Base-by-base conservation (phyloP, 1,140 invertebrate species). In the Pseudomyrmex flavicornis region DNA sequence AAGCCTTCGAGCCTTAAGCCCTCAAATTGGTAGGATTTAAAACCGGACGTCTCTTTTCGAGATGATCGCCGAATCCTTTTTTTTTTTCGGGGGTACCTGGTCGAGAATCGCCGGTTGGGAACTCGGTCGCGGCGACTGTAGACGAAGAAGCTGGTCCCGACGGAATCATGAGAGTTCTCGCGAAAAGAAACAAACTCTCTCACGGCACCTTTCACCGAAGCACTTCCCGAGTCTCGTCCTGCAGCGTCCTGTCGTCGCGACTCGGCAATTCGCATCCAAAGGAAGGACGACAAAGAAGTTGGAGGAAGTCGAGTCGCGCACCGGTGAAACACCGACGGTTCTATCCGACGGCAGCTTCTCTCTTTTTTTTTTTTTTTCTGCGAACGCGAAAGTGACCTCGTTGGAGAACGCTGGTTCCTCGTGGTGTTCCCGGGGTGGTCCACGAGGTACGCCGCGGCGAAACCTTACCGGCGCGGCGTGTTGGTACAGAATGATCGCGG, bases 401-500 rank as follows among this genome's bases (percentile, higher is more conserved):
- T 48, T 80, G 76, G 80, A 68, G 79, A 56, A 86, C 26, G 46
- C 9, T 2, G 50, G 69, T 10, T 82, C 86, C 87, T 88, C 87
- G 87, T 85, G 87, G 83, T 76, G 35, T 62, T 56, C 22, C 13
- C 54, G 72, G n/a, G 83, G 83, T 68, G 68, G 69, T 10, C 44
- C 35, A 54, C 86, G 59, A 22, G 66, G 76, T 48, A 85, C 83
- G 73, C 65, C 83, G 77, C 68, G 85, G 85, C 13, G 50, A 52
- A 88, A 82, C 87, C 87, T 83, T 72, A 88, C 74, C 70, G 58
- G 84, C 84, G 75, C 84, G 84, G 74, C 84, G 84, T 86, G 87
- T 88, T 88, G 84, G 84, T 77, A 88, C 87, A 75, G 87, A 83
- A 85, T 88, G 87, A 83, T 88, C 87, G 72, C 86, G 63, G 79